Evolutionary conservation across 2,888 invertebrate species (phyloP), one percentile per base, ranked within the genome.

Genomic region (Pristionchus japonicus): DNA sequence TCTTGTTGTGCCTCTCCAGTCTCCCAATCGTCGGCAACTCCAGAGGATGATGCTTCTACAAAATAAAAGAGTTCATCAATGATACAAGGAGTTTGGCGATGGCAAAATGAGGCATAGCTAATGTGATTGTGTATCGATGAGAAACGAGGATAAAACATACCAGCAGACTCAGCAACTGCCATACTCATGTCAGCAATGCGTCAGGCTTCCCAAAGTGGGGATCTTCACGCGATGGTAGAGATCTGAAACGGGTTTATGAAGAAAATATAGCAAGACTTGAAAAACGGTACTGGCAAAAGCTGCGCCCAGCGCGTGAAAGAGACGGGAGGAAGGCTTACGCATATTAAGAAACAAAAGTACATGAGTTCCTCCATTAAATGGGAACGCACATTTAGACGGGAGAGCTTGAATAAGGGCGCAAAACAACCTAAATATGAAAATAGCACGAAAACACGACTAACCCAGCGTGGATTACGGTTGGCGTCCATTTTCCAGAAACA

Each of bases 1-100:
- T 87, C 87, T 61, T 80, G 87, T 31, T 87, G 77, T 23, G 15
- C 87, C 61, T 87, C 87, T 34, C 87, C 80, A 27, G 77, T 80
- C 40, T 80, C 87, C 87, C 87, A 87, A 47, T 77, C 77, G 34
- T 87, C 87, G 11, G 87, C 87, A 4, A 87, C 80, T 3, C 1
- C 67, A 17, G 86, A 86, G 17, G 85, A 85, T 7, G 85, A 85
- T 15, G 85, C 61, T 64, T 85, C 57, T 64, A 37, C 3, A 57
- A 20, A 13, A 15, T 15, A 6, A 27, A 49, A 47, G 9, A 11
- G n/a, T n/a, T n/a, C 3, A 27, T 82, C 37, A 20, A 49, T 9
- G n/a, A 23, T 23, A 7, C n/a, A n/a, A n/a, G n/a, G n/a, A n/a
- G n/a, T n/a, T n/a, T n/a, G n/a, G n/a, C n/a, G n/a, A n/a, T n/a